phyloP scores from a whole-genome alignment of 2,797 vertebrate species.

The Thaleichthys pacificus region DNA sequence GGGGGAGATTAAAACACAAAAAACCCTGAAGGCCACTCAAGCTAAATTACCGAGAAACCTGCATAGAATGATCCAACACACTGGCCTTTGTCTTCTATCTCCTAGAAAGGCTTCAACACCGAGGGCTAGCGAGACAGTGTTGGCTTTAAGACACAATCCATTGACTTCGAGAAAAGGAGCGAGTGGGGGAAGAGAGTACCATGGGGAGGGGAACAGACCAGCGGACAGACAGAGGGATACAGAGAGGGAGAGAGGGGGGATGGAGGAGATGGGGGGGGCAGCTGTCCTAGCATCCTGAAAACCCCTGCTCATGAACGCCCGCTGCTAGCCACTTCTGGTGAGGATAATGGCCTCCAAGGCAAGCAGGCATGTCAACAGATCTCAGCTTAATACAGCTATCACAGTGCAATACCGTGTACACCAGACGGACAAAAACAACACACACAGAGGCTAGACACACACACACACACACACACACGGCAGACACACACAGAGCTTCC shows the following conservation, averaged over 20 bases:
- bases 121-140: constrained; percentile 52
- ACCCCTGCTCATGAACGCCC: constrained; percentile 55
- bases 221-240: constrained; percentile 8
- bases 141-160: constrained; percentile 59
- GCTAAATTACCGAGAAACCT: constrained; percentile 69
- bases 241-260: constrained; percentile 18
- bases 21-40: constrained; percentile 56
- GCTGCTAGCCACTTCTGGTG: constrained; percentile 46
- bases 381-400: constrained; percentile 55
- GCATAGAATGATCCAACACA: constrained; percentile 52
- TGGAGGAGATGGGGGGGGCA: constrained; percentile 41
- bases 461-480: constrained; percentile 32
- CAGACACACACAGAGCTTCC: constrained; percentile 59
- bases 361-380: constrained; percentile 70
- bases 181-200: constrained; percentile 5
- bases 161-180: constrained; percentile 31
- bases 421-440: constrained; percentile 16
- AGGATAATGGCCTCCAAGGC: constrained; percentile 69
- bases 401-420: constrained; percentile 29
- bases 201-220: constrained; percentile 8
- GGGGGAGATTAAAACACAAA: constrained; percentile 31
- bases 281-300: constrained; percentile 62
- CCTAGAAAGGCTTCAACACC: constrained; percentile 55
- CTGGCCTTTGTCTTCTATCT: constrained; percentile 64
- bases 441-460: constrained; percentile 18